Base-by-base conservation (phyloP, 2,797 vertebrate species). In the Varecia variegata region DNA sequence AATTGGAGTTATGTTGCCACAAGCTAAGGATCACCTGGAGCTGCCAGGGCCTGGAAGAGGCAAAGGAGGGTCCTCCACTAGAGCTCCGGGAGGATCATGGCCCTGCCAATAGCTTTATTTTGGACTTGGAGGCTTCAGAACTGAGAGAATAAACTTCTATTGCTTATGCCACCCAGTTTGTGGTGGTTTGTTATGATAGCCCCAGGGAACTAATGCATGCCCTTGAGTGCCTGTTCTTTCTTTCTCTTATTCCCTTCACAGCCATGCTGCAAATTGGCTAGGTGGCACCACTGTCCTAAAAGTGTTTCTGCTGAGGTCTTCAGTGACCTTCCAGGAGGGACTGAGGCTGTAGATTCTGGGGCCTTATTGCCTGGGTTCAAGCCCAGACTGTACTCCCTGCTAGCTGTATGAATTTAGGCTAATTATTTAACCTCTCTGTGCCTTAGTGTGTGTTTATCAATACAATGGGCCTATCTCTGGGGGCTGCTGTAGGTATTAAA, bases 401-500 rank as follows among this genome's bases (percentile, higher is more conserved):
- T 76, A 67, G 71, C 60, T 88, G 4, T 60, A 27, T 80, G 67
- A 92, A 84, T 5, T 76, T 65, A 43, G 67, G 86, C 45, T 56
- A 56, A 67, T 83, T 47, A 43, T 60, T 56, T 86, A 58, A 79
- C 35, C 10, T 67, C n/a, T 50, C 12, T 80, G 32, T 71, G 50
- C 9, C 50, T 96, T 92, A 21, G 67, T 90, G 90, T 90, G 30
- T 82, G 77, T 85, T 94, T 94, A 68, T 88, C n/a, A 83, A 23
- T 79, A 90, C 71, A 82, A 27, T 13, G 3, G 45, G 52, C 35
- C 54, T 52, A 4, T 88, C 27, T n/a, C 25, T 92, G 45, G 54
- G 27, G 25, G 38, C 25, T 88, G 43, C 56, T 68, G 32, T 74
- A 62, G 77, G 54, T 38, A 38, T 84, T 54, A 27, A 60, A 47